Base-by-base conservation (phyloP, 2,797 vertebrate species). In the Typhlichthys eigenmanni region DNA sequence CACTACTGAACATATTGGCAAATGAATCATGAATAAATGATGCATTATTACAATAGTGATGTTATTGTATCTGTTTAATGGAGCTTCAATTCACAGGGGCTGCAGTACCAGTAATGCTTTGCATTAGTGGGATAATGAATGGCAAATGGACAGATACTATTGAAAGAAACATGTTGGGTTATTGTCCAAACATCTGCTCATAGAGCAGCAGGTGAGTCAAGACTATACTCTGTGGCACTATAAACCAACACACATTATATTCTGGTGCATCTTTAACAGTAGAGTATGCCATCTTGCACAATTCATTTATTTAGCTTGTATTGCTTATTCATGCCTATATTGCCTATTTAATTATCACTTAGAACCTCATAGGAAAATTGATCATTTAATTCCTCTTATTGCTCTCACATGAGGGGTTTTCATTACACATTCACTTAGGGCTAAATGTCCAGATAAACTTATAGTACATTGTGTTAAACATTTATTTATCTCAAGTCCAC, bases 121-220 rank as follows among this genome's bases (percentile, higher is more conserved):
- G n/a, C 10, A 16, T 59, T 51, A 48, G 24, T 13, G 17, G 38
- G 16, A 34, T 46, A 16, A 13, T n/a, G 56, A 14, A 60, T 46
- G 19, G 43, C 46, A 13, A 50, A 29, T 48, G 11, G 19, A 55
- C 38, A 32, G 14, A 29, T 29, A 4, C 24, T 29, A 4, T 29
- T 29, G 24, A 29, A 16, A 63, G 29, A 47, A 52, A 46, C 47
- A n/a, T 65, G 47, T 46, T 43, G 49, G 3, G 19, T 51, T 4
- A 11, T 51, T 17, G 43, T 68, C 9, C 53, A 58, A 72, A 58
- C 56, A 54, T 68, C 54, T 64, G 60, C 14, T n/a, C n/a, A 32
- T 17, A 11, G 24, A 43, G 13, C 11, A n/a, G 10, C 11, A 46
- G 11, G 52, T 49, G 45, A 34, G 58, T 60, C 65, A 8, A 49